Evolutionary conservation across 2,888 invertebrate species (phyloP), one percentile per base, ranked within the genome.

Genomic region (Hirtodrosophila trivittata): DNA sequence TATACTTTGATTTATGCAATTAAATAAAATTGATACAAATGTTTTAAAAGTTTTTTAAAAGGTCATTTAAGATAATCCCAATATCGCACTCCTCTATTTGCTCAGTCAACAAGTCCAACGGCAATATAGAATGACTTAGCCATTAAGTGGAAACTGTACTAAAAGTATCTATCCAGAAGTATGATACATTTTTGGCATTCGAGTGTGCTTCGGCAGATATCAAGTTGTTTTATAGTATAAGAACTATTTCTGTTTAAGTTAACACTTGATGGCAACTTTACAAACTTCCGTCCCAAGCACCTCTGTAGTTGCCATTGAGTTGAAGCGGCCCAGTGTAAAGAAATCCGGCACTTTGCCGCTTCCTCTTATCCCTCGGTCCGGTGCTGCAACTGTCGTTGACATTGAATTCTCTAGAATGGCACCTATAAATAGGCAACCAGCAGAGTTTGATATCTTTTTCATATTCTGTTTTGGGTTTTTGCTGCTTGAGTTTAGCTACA

Each of bases 391-490:
- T 76, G 51, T 51, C 76, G 80, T 76, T 81, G 86, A 81, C 81
- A 81, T 86, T 86, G 86, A 81, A 86, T 83, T 76, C 72, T 59
- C 42, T 62, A 37, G 68, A 64, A 82, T 59, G 64, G 51, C 55
- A 65, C 45, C 77, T 83, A 83, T 71, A 81, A 86, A 81, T 86
- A 81, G 86, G 57, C 86, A 75, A 64, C 57, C 59, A 74, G 66
- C 56, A 55, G 76, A 49, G 66, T 54, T 50, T 66, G 51, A 58
- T 56, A 54, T 41, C 10, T 41, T 30, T 38, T 37, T 39, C 38
- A 16, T 51, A 8, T 39, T 32, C 18, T 54, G 25, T 12, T 50
- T 59, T 58, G 50, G 42, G 28, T 35, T 55, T 54, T 49, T 55
- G 37, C 37, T 56, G 47, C 70, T 71, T 59, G 49, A 64, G 60